phyloP scores from a whole-genome alignment of 2,888 invertebrate species.

The Phengaris alcon region DNA sequence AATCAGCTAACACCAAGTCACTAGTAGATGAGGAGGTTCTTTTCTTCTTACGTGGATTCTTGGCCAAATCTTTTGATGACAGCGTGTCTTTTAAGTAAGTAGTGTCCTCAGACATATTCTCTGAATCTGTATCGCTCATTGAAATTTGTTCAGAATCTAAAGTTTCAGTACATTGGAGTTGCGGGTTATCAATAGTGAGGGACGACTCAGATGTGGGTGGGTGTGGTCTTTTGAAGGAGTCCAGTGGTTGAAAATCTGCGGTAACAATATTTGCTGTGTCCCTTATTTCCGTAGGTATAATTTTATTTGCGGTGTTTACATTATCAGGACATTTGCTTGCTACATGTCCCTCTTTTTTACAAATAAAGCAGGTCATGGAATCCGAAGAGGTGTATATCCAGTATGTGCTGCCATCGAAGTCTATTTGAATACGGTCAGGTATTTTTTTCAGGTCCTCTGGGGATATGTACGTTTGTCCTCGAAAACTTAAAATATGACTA shows the following conservation, averaged over 20 bases:
- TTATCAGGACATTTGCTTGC: background rate
- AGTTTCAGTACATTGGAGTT: background rate
- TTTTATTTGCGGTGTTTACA: background rate
- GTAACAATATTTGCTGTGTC: background rate
- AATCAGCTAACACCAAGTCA: no score
- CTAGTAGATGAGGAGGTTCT: background rate
- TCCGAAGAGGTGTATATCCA: background rate
- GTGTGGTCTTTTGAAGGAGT: constrained; percentile 3
- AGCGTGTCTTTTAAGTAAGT: no score
- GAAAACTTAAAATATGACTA: background rate
- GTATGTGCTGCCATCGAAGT: background rate
- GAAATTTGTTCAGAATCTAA: background rate
- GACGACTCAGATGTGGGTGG: background rate
- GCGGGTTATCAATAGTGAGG: background rate
- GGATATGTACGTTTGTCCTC: background rate
- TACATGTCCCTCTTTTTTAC: background rate
- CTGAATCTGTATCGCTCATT: background rate
- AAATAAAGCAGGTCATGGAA: background rate
- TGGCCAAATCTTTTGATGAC: no score
- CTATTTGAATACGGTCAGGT: background rate
- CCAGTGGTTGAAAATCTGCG: background rate
- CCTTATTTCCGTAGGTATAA: background rate
- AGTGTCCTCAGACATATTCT: no score
- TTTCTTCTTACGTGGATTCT: background rate
- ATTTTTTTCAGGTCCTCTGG: background rate